Conservation (phyloP, 23 tunicate genomes). For the Trididemnum clinides region DNA sequence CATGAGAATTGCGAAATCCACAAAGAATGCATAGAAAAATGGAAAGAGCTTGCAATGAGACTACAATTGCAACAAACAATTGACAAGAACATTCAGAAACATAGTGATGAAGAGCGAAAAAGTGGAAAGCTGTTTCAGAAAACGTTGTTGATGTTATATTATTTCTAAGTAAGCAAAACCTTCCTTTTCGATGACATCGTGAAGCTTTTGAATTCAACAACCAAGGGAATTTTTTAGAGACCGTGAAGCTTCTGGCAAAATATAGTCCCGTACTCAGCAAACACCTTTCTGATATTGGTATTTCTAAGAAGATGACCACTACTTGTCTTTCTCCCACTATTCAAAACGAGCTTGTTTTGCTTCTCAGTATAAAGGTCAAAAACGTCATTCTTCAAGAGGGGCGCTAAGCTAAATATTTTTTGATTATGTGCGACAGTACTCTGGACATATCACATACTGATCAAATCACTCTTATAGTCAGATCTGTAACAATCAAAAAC, state of each 20-base stretch:
- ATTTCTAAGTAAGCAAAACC: slow-evolving; percentile 53
- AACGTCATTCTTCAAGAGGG: slow-evolving; percentile 54
- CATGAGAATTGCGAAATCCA: slow-evolving; percentile 55
- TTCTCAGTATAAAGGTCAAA: slow-evolving; percentile 57
- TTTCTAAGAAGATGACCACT: slow-evolving; percentile 54
- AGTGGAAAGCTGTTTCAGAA: slow-evolving; percentile 57
- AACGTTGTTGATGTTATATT: slow-evolving; percentile 56
- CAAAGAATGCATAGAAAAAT: slow-evolving; percentile 62
- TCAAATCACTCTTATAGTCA: slow-evolving; percentile 56
- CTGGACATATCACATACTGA: slow-evolving; percentile 64
- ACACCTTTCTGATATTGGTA: slow-evolving; percentile 53
- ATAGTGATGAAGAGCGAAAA: slow-evolving; percentile 57
- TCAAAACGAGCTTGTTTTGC: slow-evolving; percentile 54
- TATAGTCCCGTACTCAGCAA: slow-evolving; percentile 59
- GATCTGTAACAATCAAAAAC: slow-evolving; percentile 43
- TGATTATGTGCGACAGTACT: slow-evolving; percentile 62
- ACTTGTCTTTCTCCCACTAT: slow-evolving; percentile 57
- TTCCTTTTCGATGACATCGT: slow-evolving; percentile 51
- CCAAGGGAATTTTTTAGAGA: slow-evolving; percentile 58
- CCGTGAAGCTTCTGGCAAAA: slow-evolving; percentile 57
- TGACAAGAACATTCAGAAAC: slow-evolving; percentile 56
- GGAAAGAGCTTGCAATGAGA: slow-evolving; percentile 63
- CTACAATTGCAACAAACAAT: slow-evolving; percentile 56
- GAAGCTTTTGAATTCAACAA: slow-evolving; percentile 57
- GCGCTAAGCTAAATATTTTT: slow-evolving; percentile 63